These are phyloP conservation scores for Tricholaema leucomelas DNA, from an alignment of 2,113 vertebrate genomes.

Conservation along the genomic window DNA sequence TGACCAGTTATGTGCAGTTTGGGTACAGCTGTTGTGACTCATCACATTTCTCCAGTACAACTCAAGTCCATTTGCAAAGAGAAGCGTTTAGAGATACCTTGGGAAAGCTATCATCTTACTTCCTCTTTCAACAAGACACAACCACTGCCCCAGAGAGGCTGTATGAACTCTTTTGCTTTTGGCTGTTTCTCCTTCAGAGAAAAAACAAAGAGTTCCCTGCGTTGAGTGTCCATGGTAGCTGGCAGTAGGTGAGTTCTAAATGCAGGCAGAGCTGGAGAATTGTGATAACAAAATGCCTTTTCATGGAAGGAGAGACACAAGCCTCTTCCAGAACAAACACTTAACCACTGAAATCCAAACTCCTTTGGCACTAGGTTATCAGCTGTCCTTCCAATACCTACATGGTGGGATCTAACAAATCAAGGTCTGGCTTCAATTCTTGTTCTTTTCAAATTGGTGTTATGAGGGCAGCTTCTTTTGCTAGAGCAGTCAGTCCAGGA, in stretches of 20 bases:
- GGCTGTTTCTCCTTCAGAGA: neutral
- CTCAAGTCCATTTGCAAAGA: neutral
- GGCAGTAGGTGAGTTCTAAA: neutral
- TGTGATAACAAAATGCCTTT: neutral
- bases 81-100: neutral
- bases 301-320: neutral
- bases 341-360: neutral
- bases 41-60: neutral
- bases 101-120: neutral
- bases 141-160: neutral
- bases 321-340: neutral
- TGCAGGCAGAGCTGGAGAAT: neutral
- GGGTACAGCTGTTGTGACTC: neutral
- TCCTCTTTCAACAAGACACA: neutral
- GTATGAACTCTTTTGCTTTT: neutral
- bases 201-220: neutral
- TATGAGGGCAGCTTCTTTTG: neutral
- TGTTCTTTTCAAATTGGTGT: neutral
- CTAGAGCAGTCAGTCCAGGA: neutral
- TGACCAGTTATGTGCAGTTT: neutral
- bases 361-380: neutral
- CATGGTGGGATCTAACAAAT: neutral
- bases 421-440: neutral
- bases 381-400: neutral
- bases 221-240: rapidly evolving